A percentile compares a stretch with the other conserved stretches of the same genome.
Conservation (phyloP, 2,797 vertebrate genomes). For the Myotis planiceps region DNA sequence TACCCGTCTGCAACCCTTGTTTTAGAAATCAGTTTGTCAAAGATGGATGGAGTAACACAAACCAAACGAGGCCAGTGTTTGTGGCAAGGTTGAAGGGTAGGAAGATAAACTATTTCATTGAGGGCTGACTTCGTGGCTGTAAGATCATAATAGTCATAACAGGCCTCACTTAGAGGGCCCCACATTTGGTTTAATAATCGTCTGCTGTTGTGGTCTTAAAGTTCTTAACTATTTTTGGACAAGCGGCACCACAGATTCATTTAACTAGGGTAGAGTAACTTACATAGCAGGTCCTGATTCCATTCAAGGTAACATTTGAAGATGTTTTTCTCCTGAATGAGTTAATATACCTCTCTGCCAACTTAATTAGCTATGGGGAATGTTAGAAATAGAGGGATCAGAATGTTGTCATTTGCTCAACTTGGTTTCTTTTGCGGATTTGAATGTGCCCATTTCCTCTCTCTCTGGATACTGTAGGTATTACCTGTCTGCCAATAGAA, state of each 20-base stretch:
- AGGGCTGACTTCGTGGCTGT: background rate
- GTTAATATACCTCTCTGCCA: background rate
- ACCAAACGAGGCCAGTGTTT: background rate
- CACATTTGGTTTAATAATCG: background rate
- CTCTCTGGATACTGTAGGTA: background rate
- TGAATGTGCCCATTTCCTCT: background rate
- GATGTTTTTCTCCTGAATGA: slow-evolving; percentile 23
- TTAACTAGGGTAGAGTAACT: background rate
- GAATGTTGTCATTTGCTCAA: background rate
- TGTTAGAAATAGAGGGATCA: background rate
- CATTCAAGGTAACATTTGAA: slow-evolving; percentile 15
- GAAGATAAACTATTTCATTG: background rate
- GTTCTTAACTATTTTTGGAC: slow-evolving; percentile 15
- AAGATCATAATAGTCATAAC: background rate
- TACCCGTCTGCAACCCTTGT: background rate
- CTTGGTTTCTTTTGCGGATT: background rate
- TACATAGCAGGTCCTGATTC: background rate
- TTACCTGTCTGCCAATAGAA: background rate
- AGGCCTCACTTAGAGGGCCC: background rate
- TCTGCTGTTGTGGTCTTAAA: background rate
- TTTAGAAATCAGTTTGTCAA: slow-evolving; percentile 38
- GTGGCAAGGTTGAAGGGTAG: background rate
- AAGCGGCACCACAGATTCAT: background rate
- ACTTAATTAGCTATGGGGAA: background rate
- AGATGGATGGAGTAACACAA: slow-evolving; percentile 45